Evolutionary conservation across 2,888 invertebrate species (phyloP), one percentile per base, ranked within the genome.

Genomic region (Rhagium mordax): DNA sequence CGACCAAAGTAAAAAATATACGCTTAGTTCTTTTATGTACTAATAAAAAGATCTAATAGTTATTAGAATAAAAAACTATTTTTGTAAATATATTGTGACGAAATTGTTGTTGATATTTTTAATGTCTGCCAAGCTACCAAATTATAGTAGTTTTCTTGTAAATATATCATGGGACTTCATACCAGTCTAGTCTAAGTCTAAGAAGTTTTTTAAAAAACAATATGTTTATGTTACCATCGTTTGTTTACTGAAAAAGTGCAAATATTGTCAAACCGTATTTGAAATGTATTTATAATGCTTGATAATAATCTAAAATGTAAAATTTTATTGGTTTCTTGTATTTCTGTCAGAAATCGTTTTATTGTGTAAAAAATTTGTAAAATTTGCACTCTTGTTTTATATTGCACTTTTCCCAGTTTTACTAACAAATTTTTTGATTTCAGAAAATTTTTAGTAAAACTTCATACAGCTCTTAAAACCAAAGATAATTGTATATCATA

Each of bases 381-480:
- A 80, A 41, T 79, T 80, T 77, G 83, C 84, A 85, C 84, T 76
- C 75, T 78, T 81, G 76, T 82, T 83, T 81, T 81, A 83, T 83
- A 85, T 85, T 86, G 86, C 87, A 87, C 87, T 86, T 84, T 79
- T 67, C 59, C 47, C 67, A 83, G 86, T 87, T 87, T 87, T 87
- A 86, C 82, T 84, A 81, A 80, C 74, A 80, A 84, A 80, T 75
- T 80, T 84, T 84, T 59, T 41, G 29, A 10, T 24, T 33, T 61
- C 69, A 47, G 78, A 84, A 84, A 78, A 75, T 83, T 83, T 80
- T 84, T 85, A 85, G 84, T 85, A 85, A 86, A 87, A 86, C 84
- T 85, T 87, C 88, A 86, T 88, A 84, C 88, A 87, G 88, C 88
- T 88, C 82, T 81, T 75, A 86, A 84, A 82, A 86, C 88, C 88